These are phyloP conservation scores for Aurelia aurita DNA, from an alignment of 30 jellyfish, hydroid and myxozoan genomes.

Conservation along the genomic window DNA sequence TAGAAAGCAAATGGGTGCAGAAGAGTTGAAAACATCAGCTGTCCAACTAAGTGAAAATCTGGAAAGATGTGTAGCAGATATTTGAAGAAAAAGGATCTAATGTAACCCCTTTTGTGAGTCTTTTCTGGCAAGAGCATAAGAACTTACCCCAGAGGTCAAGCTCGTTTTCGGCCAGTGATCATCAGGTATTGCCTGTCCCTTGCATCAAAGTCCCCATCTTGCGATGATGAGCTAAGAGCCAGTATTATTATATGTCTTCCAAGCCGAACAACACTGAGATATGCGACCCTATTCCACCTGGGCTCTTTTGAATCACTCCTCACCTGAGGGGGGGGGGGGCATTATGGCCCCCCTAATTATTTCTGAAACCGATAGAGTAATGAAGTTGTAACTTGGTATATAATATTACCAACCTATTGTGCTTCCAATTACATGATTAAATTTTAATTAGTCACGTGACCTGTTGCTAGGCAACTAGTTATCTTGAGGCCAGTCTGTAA, in stretches of 20 bases:
- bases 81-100: slow-evolving; percentile 6
- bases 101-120: slow-evolving; percentile 47
- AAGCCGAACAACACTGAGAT: too few species aligned
- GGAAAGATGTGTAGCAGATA: slow-evolving; percentile 10
- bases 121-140: slow-evolving; percentile 49
- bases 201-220: slow-evolving; percentile 48
- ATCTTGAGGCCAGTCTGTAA: too few species aligned
- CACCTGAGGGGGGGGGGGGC: too few species aligned
- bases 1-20: slow-evolving; percentile 21
- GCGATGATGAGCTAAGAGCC: slow-evolving; percentile 48
- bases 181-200: slow-evolving; percentile 40
- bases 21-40: slow-evolving; percentile 5
- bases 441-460: too few species aligned
- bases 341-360: too few species aligned
- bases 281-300: too few species aligned
- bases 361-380: too few species aligned
- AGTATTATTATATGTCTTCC: slow-evolving; percentile 15
- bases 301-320: too few species aligned
- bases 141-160: slow-evolving; percentile 14
- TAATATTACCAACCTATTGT: too few species aligned
- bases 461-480: too few species aligned
- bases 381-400: too few species aligned
- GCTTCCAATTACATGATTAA: too few species aligned
- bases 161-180: slow-evolving; percentile 23
- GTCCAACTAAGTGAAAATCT: slow-evolving; percentile 30